phyloP scores from a whole-genome alignment of 2,888 invertebrate species.

The Scrobipalpa costella region DNA sequence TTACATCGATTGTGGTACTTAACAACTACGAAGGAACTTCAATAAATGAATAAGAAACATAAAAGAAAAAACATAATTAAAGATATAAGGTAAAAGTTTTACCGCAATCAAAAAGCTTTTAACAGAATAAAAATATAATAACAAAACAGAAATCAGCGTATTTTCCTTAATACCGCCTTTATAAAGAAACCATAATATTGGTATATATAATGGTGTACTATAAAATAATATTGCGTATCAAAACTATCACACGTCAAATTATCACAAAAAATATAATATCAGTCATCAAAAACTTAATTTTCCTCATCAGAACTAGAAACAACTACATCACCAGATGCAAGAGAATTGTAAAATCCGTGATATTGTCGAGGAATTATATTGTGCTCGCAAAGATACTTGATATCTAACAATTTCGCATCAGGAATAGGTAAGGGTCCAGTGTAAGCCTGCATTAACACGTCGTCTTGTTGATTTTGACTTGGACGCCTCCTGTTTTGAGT shows the following conservation, averaged over 20 bases:
- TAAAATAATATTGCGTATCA: neutral
- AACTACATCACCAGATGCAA: slow-evolving; percentile 8
- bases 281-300: neutral
- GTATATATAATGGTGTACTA: neutral
- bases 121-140: too few species aligned
- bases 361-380: slow-evolving; percentile 23
- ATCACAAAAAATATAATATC: neutral
- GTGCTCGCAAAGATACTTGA: slow-evolving; percentile 24
- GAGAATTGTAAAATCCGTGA: slow-evolving; percentile 23
- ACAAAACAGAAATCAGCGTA: too few species aligned
- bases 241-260: neutral
- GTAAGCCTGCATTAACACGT: slow-evolving; percentile 17
- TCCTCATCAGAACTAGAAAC: neutral
- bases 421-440: slow-evolving; percentile 19
- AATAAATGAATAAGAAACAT: too few species aligned
- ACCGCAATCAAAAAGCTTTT: too few species aligned
- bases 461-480: slow-evolving; percentile 5
- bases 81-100: too few species aligned
- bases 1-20: too few species aligned
- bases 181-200: too few species aligned
- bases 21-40: too few species aligned
- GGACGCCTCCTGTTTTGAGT: neutral
- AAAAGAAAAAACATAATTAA: too few species aligned
- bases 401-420: slow-evolving; percentile 20
- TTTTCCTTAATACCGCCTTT: too few species aligned